A percentile compares a stretch with the other conserved stretches of the same genome.
Evolutionary conservation across 2,797 vertebrate genomes (phyloP).

Genomic region (Anolis apletophallus): DNA sequence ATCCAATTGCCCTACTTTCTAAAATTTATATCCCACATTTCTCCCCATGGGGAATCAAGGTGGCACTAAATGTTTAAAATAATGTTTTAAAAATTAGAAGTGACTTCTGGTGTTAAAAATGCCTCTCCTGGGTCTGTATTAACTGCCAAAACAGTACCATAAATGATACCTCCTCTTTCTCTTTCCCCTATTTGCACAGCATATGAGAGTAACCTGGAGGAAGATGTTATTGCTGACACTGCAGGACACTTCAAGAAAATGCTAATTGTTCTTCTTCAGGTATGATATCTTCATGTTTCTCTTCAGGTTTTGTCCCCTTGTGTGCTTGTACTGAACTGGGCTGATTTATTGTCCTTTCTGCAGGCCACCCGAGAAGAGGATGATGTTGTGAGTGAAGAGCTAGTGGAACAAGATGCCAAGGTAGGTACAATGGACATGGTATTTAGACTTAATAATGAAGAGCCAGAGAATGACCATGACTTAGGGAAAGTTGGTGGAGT

Average conservation of each 20-base stretch:
- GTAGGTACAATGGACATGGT: slow-evolving; percentile 69
- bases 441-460: neutral
- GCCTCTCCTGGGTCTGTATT: no score
- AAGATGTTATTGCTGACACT: slow-evolving; percentile 87
- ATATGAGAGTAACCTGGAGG: slow-evolving; percentile 89
- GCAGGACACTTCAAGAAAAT: slow-evolving; percentile 98
- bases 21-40: no score
- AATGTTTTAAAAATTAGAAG: no score
- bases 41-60: no score
- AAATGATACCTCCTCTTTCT: neutral
- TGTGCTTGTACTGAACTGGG: neutral
- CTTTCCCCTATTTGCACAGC: slow-evolving; percentile 73
- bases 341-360: neutral
- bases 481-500: neutral
- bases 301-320: neutral
- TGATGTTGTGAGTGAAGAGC: slow-evolving; percentile 88
- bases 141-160: neutral
- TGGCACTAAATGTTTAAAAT: no score
- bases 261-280: slow-evolving; percentile 95
- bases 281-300: slow-evolving; percentile 54
- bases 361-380: slow-evolving; percentile 94
- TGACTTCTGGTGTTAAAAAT: no score
- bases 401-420: slow-evolving; percentile 91
- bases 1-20: no score
- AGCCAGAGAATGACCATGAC: neutral